phyloP scores from a whole-genome alignment of 2,113 vertebrate genomes.

The Nycticebus coucang region DNA sequence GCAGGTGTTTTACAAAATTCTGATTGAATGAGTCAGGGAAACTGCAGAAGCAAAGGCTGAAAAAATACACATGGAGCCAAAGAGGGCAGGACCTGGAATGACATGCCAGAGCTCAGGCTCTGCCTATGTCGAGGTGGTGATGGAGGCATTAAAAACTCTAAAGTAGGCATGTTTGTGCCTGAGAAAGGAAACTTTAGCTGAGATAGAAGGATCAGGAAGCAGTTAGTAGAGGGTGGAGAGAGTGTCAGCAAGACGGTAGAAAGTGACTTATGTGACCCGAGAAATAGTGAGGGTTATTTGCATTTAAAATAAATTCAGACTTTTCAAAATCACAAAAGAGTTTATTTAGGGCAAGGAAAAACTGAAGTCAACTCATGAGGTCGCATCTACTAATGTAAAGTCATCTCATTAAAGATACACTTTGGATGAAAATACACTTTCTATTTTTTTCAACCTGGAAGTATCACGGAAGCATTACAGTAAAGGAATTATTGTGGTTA shows the following conservation, averaged over 20 bases:
- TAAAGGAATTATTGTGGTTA: background rate
- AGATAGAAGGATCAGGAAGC: background rate
- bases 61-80: background rate
- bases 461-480: background rate
- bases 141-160: background rate
- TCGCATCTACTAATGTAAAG: background rate
- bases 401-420: background rate
- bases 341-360: background rate
- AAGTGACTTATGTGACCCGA: background rate
- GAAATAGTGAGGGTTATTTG: background rate
- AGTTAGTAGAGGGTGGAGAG: background rate
- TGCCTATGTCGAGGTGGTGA: background rate
- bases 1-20: background rate
- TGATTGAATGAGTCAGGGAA: background rate
- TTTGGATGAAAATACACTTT: constrained; percentile 27
- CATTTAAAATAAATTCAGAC: constrained; percentile 28
- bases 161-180: background rate
- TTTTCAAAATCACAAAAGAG: constrained; percentile 39
- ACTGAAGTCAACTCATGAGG: background rate
- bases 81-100: background rate
- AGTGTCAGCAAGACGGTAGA: background rate
- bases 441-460: constrained; percentile 15
- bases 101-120: background rate
- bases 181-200: background rate
- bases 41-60: background rate